phyloP scores from a whole-genome alignment of 2,888 invertebrate species.

The Eledone cirrhosa region DNA sequence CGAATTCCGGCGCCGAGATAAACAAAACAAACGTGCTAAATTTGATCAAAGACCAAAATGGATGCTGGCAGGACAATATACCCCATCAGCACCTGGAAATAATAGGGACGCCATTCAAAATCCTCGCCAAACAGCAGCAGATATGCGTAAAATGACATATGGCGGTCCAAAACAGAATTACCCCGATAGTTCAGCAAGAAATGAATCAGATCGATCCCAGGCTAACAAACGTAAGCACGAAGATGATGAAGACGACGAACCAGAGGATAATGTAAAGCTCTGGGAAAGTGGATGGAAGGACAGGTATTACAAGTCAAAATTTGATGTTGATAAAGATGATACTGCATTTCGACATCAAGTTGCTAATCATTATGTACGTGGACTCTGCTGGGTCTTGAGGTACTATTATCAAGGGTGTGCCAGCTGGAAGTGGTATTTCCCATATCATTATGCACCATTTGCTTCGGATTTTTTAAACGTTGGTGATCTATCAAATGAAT shows the following conservation, averaged over 20 bases:
- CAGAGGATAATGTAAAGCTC: conserved; percentile 82
- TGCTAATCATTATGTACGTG: conserved; percentile 89
- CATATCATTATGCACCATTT: conserved; percentile 99
- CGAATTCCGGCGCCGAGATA: conserved; percentile 73
- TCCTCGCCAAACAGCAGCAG: conserved; percentile 80
- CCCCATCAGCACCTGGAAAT: conserved; percentile 70
- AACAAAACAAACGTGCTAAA: conserved; percentile 71
- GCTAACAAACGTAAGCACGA: conserved; percentile 64
- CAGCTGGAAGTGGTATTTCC: conserved; percentile 99
- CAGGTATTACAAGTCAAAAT: conserved; percentile 85
- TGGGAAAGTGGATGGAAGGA: conserved; percentile 98
- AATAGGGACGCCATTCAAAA: conserved; percentile 72
- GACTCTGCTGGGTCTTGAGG: conserved; percentile 96
- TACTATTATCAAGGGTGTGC: conserved; percentile 99
- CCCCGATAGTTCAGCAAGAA: not conserved
- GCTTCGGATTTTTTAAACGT: conserved; percentile 98
- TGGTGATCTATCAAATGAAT: conserved; percentile 80
- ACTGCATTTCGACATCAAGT: conserved; percentile 87
- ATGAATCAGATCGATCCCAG: not conserved
- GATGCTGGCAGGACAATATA: conserved; percentile 80
- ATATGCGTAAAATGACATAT: conserved; percentile 72
- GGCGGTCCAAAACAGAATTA: not conserved
- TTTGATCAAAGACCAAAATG: conserved; percentile 73
- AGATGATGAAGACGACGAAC: conserved; percentile 78
- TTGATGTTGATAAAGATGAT: conserved; percentile 67